Evolutionary conservation across 2,113 vertebrate species (phyloP), one percentile per base, ranked within the genome.

Genomic region (Callorhinus ursinus): DNA sequence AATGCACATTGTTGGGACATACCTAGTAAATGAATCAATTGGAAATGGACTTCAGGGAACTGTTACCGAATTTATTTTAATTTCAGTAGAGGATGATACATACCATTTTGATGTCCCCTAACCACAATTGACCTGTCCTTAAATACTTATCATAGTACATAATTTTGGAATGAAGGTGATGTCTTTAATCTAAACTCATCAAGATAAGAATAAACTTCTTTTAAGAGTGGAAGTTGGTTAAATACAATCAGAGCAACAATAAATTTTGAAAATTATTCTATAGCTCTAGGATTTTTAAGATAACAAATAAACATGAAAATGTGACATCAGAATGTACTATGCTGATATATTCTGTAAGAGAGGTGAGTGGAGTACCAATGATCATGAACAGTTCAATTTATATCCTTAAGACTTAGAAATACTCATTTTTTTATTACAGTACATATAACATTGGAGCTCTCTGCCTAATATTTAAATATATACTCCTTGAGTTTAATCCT

Each of bases 151-250:
- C 18, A 57, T 7, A 31, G 21, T 92, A 31, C 19, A 33, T 67
- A 77, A 93, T 96, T 91, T 72, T 76, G 0, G 7, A 1, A 72
- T 49, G 84, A n/a, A 82, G 1, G 4, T 72, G 61, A 71, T 95
- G 33, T 12, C 18, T 74, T 88, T 51, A 53, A 92, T 74, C 65
- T 88, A 93, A 95, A 49, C 88, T 51, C 22, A 53, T 74, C 9
- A 55, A 82, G 7, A 42, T 88, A 61, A 80, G 26, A 87, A 82
- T 53, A 59, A 6, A 74, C 1, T 49, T 93, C 22, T 93, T 96
- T 90, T 79, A 95, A 95, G 28, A 65, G 16, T 53, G 46, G 63
- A 74, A 92, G 46, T 83, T 96, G 42, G 77, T 88, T 85, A 88
- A 90, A 14, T 69, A 76, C 7, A 77, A 42, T 67, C 49, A 72